Evolutionary conservation across 2,888 invertebrate genomes (phyloP), one percentile per base, ranked within the genome.

Genomic region (Luperina nickerlii): DNA sequence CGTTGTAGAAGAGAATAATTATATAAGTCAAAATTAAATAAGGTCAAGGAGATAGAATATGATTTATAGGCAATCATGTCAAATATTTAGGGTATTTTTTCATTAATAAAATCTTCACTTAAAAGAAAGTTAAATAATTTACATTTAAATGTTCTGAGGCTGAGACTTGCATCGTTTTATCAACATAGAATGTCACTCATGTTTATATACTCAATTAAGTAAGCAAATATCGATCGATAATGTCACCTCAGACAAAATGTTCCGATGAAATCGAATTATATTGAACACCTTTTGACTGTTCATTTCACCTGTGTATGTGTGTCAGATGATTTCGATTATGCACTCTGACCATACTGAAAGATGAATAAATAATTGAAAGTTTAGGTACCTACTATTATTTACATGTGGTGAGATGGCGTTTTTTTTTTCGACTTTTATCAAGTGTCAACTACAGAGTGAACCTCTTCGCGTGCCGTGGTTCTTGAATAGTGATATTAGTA

Each of bases 201-300:
- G 57, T 77, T 60, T 48, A 60, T 51, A 5, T 48, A 57, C 18
- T 20, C 32, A 57, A 27, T 68, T 32, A 51, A 11, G 32, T 67
- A 48, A 63, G n/a, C n/a, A 54, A 65, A 60, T n/a, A 42, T 27
- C 32, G 57, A 62, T 74, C 11, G 60, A 72, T 65, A 48, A 84
- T 54, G 79, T 82, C 65, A 70, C 79, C 38, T 65, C 57, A 9
- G 18, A 62, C 65, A 42, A 81, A 65, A 74, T 27, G 15, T 38
- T 65, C 24, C 68, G 72, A 48, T 72, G 32, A 76, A 76, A 65
- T 63, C 18, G 8, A 32, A 45, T 32, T 65, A 38, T 18, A 57
- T 65, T 13, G 74, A 60, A 24, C 15, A 76, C 42, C 68, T 76
- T 69, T 51, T 51, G 69, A 70, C 45, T 69, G 68, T 68, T 15